phyloP scores from a whole-genome alignment of 1,140 invertebrate species.

The Heliconius melpomene region DNA sequence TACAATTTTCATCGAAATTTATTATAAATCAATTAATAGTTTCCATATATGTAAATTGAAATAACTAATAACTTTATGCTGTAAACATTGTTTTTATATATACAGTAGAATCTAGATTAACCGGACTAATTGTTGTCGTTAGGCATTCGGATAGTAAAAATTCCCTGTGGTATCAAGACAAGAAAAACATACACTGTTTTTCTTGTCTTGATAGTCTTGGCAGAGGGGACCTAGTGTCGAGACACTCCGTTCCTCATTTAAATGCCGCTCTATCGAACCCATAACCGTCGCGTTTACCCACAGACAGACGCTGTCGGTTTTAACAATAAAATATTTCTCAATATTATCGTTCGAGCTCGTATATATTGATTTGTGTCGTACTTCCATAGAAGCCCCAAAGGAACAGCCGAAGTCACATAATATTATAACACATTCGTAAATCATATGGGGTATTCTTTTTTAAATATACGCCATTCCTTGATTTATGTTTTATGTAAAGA shows the following conservation, averaged over 20 bases:
- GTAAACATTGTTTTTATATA: background rate
- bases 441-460: constrained; percentile 27
- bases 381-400: constrained; percentile 24
- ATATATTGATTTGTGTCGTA: constrained; percentile 31
- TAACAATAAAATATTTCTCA: background rate
- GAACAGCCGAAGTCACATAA: constrained; percentile 23
- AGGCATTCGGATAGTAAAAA: too few species aligned
- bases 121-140: too few species aligned
- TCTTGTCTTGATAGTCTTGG: too few species aligned
- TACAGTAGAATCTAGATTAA: background rate
- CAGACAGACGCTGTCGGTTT: too few species aligned
- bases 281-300: too few species aligned
- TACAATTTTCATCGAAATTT: constrained; percentile 6
- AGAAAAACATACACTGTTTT: too few species aligned
- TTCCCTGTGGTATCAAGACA: too few species aligned
- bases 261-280: too few species aligned
- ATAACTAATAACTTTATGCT: background rate
- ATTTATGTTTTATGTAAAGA: constrained; percentile 10
- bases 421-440: constrained; percentile 28
- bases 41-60: constrained; percentile 7
- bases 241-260: background rate
- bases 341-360: background rate
- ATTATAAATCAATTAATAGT: constrained; percentile 11
- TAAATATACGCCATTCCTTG: constrained; percentile 31
- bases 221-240: background rate